Evolutionary conservation across 2,113 vertebrate species (phyloP).

Genomic region (Tetrax tetrax): DNA sequence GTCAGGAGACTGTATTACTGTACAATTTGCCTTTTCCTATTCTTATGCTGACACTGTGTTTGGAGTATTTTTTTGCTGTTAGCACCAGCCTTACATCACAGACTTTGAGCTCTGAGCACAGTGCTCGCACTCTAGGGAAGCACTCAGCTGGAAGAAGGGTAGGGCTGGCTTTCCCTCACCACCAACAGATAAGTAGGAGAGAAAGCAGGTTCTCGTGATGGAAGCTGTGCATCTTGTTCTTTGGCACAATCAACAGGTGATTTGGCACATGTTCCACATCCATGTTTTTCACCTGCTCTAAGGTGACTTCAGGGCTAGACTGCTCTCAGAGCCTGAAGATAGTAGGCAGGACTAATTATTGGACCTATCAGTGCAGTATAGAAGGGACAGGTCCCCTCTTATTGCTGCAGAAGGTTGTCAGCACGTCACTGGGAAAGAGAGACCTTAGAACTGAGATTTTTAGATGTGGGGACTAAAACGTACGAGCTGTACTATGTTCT

Average conservation of each 20-base stretch:
- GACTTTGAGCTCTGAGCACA: neutral
- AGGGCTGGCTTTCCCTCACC: neutral
- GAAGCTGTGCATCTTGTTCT: neutral
- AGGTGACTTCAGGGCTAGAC: neutral
- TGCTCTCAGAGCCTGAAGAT: neutral
- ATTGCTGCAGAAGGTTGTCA: neutral
- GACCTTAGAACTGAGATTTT: neutral
- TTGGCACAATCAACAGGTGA: neutral
- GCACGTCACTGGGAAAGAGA: neutral
- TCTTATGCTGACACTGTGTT: slow-evolving; percentile 19
- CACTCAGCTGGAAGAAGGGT: neutral
- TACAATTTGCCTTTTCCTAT: slow-evolving; percentile 37
- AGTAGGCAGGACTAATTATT: neutral
- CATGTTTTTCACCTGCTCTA: neutral
- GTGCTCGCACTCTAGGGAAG: neutral
- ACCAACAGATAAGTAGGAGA: neutral
- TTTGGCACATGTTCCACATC: accelerated
- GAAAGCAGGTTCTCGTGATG: neutral
- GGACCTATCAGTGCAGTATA: neutral
- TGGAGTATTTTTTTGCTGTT: neutral
- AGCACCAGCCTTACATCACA: neutral
- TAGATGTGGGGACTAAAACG: neutral
- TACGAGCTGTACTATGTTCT: neutral
- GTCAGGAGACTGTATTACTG: slow-evolving; percentile 52
- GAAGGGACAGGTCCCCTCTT: neutral